Percentiles rank a stretch among this genome's conserved stretches.
These are phyloP conservation scores for Phyllostomus discolor DNA, from an alignment of 2,113 vertebrate genomes.

Conservation along the genomic window DNA sequence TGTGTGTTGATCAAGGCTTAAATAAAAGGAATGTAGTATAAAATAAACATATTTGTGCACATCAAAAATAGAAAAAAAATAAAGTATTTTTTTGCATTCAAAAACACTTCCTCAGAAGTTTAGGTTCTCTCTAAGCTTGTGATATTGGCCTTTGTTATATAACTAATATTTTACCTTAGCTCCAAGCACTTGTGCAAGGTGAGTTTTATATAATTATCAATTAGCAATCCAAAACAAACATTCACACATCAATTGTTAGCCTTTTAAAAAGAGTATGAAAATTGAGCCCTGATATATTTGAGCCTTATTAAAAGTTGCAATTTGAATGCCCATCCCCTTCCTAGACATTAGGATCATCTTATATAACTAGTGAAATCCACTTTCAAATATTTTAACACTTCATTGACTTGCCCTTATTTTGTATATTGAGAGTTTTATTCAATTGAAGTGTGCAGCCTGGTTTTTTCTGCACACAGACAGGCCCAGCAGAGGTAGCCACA, in stretches of 20 bases:
- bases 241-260: not conserved
- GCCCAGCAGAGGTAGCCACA: no score
- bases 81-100: not conserved
- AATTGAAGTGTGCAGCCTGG: not conserved
- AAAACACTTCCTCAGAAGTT: not conserved
- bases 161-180: not conserved
- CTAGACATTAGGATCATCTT: not conserved
- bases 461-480: no score
- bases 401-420: not conserved
- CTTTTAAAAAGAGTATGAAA: not conserved
- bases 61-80: not conserved
- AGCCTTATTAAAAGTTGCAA: not conserved
- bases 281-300: not conserved
- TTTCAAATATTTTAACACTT: not conserved
- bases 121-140: not conserved
- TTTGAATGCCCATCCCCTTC: not conserved
- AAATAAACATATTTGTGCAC: not conserved
- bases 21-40: not conserved
- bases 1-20: not conserved
- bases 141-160: not conserved
- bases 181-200: not conserved
- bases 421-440: not conserved
- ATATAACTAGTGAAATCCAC: not conserved
- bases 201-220: not conserved
- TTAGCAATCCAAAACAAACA: not conserved